Base-by-base conservation (phyloP, 2,797 vertebrate genomes). In the Dicrostonyx torquatus region DNA sequence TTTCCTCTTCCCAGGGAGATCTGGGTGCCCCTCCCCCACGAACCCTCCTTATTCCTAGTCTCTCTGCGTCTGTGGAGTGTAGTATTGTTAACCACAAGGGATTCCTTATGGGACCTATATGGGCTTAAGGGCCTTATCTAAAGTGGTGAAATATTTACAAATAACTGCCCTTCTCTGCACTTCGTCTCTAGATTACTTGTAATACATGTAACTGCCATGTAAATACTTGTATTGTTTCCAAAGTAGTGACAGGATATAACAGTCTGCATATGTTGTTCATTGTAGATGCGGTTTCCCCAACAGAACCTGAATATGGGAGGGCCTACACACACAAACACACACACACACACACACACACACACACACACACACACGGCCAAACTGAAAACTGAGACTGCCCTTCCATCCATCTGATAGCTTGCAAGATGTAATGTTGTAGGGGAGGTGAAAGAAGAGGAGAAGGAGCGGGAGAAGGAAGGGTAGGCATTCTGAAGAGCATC, bases 381-480 rank as follows among this genome's bases (percentile, higher is more conserved):
- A 70, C 53, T 13, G 50, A 70, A 83, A 72, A 48, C 77, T 45
- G 31, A 58, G 29, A 50, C 50, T 11, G 20, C 4, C 18, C 15
- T 40, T 34, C 31, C 5, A 53, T 26, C 50, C 66, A 22, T 45
- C 48, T 34, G 37, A 1, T 2, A 34, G 14, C 17, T 20, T 58
- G 31, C 12, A 11, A 12, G 37, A 17, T 55, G 2, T 29, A 45
- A 20, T 62, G 15, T 14, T 73, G 31, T 40, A 31, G 0, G 5
- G 53, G 10, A 68, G 4, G 18, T 5, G 22, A 26, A 53, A 5
- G 14, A n/a, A 37, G 26, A 40, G 60, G 40, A 22, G n/a, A 18
- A 34, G 0, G 0, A n/a, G 8, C 6, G 1, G 24, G 22, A 15
- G 53, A 93, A 7, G n/a, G 1, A 2, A 70, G 6, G 0, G 15